Conservation (phyloP, 1,140 invertebrate species). For the Antheraea mylitta region DNA sequence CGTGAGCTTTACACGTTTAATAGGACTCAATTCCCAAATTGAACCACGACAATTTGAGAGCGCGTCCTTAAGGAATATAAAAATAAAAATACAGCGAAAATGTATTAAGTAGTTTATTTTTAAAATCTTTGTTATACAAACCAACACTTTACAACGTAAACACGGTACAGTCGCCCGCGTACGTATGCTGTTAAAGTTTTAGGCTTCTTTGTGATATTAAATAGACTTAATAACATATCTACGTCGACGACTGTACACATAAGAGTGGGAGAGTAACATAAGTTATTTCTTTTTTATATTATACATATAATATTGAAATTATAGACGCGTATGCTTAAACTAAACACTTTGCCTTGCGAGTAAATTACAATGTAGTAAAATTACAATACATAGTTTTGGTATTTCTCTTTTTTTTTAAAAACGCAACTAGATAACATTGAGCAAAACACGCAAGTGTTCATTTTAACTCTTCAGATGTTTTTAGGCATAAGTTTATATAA, state of each 20-base stretch:
- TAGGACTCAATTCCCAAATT: too few relatives aligned
- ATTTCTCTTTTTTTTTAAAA: conserved; percentile 24
- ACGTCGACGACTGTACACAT: conserved; percentile 14
- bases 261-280: conserved; percentile 21
- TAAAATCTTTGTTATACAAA: conserved; percentile 78
- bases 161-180: conserved; percentile 19
- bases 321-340: conserved; percentile 23
- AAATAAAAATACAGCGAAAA: conserved; percentile 52
- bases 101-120: conserved; percentile 77
- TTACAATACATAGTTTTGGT: conserved; percentile 28
- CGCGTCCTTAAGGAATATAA: too few relatives aligned
- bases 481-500: conserved; percentile 12
- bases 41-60: too few relatives aligned
- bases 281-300: conserved; percentile 20
- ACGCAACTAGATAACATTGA: conserved; percentile 50
- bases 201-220: background rate
- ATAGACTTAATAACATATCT: conserved; percentile 12
- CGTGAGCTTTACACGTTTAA: too few relatives aligned
- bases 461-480: conserved; percentile 11
- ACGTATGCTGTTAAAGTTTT: conserved; percentile 8
- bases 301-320: conserved; percentile 11
- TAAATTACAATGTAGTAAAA: conserved; percentile 22
- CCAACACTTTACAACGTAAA: conserved; percentile 63
- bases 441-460: conserved; percentile 30
- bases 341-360: conserved; percentile 12